Base-by-base conservation (phyloP, 2,888 invertebrate species). In the Philhelius pedissequus region DNA sequence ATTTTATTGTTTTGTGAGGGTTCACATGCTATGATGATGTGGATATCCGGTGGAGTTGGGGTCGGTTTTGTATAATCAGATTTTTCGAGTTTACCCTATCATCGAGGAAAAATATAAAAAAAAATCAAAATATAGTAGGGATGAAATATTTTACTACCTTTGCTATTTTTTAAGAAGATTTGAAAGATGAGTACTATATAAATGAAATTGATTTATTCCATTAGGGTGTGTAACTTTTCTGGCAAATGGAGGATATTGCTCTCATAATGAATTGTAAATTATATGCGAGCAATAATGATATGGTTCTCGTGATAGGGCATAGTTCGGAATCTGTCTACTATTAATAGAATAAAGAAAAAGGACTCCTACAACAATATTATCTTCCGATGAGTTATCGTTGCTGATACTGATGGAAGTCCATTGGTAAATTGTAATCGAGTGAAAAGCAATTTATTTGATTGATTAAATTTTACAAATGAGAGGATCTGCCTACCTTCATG, bases 261-360 rank as follows among this genome's bases (percentile, higher is more conserved):
- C 30, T 54, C 25, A 20, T 73, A 74, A 74, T 80, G 74, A 69
- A 56, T 80, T 76, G 76, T 77, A 71, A 76, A 71, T 76, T 66
- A 71, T 71, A 52, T 66, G 77, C 6, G 40, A 76, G 69, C 40
- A 71, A 81, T 81, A 77, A 81, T 77, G 76, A 76, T 45, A 70
- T 66, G 75, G 50, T 60, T 64, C 38, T n/a, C 30, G 6, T n/a
- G 43, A 27, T 35, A 20, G 22, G 15, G n/a, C n/a, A n/a, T n/a
- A n/a, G n/a, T n/a, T n/a, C n/a, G n/a, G n/a, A n/a, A n/a, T n/a
- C n/a, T 9, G 3, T 0, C 9, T 27, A 13, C 5, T 48, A 22
- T 6, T 11, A 13, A 22, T 1, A 20, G 38, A 27, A 62, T 58
- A 71, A 58, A 64, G 50, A 78, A 56, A 30, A 32, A 3, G 2